Percentiles rank a stretch among this genome's conserved stretches.
These are phyloP conservation scores for Hepsetus odoe DNA, from an alignment of 2,113 vertebrate species.

Conservation along the genomic window DNA sequence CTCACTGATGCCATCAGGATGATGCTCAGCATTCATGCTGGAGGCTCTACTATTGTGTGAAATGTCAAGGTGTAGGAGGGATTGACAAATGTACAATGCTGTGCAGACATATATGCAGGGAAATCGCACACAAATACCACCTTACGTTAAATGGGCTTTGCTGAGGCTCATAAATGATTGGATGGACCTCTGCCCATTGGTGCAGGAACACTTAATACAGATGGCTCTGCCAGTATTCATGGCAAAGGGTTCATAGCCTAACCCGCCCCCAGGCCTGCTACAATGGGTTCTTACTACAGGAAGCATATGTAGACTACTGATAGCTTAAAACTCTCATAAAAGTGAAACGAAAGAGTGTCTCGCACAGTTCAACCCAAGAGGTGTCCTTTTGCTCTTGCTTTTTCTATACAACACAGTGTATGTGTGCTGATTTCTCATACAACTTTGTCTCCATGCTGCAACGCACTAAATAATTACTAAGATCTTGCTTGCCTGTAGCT, in stretches of 20 bases:
- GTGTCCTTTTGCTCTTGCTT: not conserved
- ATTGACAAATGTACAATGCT: conserved; percentile 41
- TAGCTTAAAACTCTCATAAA: not conserved
- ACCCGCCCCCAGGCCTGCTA: no score
- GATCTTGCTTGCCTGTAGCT: not conserved
- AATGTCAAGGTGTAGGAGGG: conserved; percentile 54
- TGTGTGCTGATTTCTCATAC: not conserved
- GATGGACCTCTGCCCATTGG: not conserved
- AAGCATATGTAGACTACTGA: not conserved
- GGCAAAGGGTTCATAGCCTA: not conserved
- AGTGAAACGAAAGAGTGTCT: not conserved
- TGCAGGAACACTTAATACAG: not conserved
- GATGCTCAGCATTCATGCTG: conserved; percentile 46
- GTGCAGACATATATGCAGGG: conserved; percentile 31
- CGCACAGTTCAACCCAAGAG: not conserved
- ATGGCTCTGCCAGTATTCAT: not conserved
- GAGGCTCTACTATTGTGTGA: conserved; percentile 43
- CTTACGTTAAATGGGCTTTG: conserved; percentile 20
- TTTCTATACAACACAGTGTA: not conserved
- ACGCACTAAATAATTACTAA: not conserved
- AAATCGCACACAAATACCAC: conserved; percentile 31
- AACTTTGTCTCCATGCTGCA: not conserved
- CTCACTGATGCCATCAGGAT: conserved; percentile 35
- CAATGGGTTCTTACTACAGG: not conserved
- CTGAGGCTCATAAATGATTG: not conserved